A percentile compares a stretch with the other conserved stretches of the same genome.
phyloP scores from a whole-genome alignment of 2,797 vertebrate species.

The Aldrovandia affinis region DNA sequence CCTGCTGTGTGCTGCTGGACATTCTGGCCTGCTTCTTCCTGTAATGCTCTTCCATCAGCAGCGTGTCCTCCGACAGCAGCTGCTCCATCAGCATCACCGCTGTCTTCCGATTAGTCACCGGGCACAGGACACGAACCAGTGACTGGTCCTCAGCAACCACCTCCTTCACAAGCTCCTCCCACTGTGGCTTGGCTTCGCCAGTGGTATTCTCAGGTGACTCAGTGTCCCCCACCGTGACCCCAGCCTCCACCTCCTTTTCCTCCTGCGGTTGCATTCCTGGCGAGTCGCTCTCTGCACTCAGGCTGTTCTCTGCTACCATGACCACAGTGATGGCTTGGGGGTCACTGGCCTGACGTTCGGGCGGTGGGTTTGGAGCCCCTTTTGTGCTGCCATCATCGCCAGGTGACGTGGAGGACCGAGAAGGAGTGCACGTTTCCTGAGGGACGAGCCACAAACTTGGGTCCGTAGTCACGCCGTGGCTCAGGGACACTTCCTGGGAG shows the following conservation, averaged over 20 bases:
- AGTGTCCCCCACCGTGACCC: constrained; percentile 49
- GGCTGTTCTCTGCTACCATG: constrained; percentile 44
- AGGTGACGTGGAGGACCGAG: constrained; percentile 31
- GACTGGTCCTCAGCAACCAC: constrained; percentile 80
- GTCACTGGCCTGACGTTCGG: constrained; percentile 11
- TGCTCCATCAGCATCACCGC: constrained; percentile 89
- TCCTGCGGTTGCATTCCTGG: constrained; percentile 3
- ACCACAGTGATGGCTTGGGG: constrained; percentile 27
- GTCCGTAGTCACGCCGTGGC: constrained; percentile 70
- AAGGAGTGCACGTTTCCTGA: constrained; percentile 47
- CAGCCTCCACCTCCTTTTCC: constrained; percentile 40
- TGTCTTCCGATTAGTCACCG: constrained; percentile 78
- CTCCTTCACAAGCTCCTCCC: constrained; percentile 78
- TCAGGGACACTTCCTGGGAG: constrained; percentile 65
- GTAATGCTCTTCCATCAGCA: constrained; percentile 82
- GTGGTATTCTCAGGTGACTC: constrained; percentile 37
- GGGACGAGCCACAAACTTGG: constrained; percentile 62
- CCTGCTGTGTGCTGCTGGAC: constrained; percentile 32
- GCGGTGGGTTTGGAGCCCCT: constrained; percentile 36
- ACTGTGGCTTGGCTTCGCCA: constrained; percentile 55
- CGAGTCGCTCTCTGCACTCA: constrained; percentile 45
- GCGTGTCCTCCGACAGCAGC: constrained; percentile 81
- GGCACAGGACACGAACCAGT: constrained; percentile 77
- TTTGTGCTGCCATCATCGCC: constrained; percentile 35
- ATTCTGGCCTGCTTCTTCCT: constrained; percentile 74